A percentile compares a stretch with the other conserved stretches of the same genome.
These are phyloP conservation scores for Notiomystis cincta DNA, from an alignment of 2,113 vertebrate species.

Conservation along the genomic window DNA sequence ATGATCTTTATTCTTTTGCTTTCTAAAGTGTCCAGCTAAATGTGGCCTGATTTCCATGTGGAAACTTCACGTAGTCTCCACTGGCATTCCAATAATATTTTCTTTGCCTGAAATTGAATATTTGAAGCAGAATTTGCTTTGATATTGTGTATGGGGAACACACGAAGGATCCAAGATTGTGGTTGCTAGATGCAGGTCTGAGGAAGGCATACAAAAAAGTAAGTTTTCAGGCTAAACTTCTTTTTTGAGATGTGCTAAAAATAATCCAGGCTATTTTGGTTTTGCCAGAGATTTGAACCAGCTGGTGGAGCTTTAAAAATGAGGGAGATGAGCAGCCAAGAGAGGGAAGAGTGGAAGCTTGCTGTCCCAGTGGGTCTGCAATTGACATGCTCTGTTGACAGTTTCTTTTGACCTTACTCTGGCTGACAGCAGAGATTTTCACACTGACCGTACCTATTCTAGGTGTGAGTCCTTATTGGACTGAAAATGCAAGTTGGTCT, in stretches of 20 bases:
- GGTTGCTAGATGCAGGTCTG: not conserved
- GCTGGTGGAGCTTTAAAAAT: not conserved
- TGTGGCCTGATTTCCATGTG: not conserved
- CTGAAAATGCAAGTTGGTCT: not conserved
- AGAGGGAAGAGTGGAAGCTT: not conserved
- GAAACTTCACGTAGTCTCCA: not conserved
- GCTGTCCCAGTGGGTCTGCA: rapidly evolving
- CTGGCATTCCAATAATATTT: not conserved
- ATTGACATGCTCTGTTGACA: not conserved
- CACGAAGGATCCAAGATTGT: not conserved
- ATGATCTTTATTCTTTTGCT: not conserved
- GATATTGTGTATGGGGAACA: not conserved
- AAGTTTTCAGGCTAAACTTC: not conserved
- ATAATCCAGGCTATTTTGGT: not conserved
- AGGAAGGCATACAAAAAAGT: not conserved
- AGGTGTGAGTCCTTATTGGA: not conserved
- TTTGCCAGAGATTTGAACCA: not conserved
- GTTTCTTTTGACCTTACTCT: not conserved
- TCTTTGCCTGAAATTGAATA: not conserved
- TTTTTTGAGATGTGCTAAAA: not conserved
- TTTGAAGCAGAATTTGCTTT: not conserved
- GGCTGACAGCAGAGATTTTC: not conserved
- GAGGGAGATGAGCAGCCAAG: not conserved
- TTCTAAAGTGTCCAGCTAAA: not conserved
- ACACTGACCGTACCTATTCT: not conserved